phyloP scores from a whole-genome alignment of 2,113 vertebrate genomes.

The Chascanopsetta lugubris region DNA sequence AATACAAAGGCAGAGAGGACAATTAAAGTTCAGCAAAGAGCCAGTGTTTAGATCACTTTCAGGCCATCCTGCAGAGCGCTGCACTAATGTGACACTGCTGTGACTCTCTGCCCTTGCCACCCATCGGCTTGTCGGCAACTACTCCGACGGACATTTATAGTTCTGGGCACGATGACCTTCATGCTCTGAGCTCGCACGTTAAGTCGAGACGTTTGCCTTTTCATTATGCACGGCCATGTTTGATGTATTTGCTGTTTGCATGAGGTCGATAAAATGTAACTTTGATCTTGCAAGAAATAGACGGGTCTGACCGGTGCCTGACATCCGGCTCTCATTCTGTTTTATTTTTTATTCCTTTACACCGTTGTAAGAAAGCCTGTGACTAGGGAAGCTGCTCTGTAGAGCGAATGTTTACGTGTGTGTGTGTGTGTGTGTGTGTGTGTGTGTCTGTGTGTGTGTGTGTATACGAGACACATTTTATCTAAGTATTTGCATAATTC shows the following conservation, averaged over 20 bases:
- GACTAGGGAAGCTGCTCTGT: conserved; percentile 29
- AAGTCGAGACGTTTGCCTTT: background rate
- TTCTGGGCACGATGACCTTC: conserved; percentile 58
- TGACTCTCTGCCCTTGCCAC: conserved; percentile 65
- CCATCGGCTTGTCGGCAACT: conserved; percentile 29
- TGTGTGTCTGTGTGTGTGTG: background rate
- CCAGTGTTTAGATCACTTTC: conserved; percentile 43
- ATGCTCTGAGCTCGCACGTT: conserved; percentile 1
- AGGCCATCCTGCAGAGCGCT: conserved; percentile 23
- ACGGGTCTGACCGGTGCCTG: conserved; percentile 40
- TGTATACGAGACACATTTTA: background rate
- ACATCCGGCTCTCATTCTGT: conserved; percentile 26
- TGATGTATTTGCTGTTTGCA: conserved; percentile 19
- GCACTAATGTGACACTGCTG: conserved; percentile 39
- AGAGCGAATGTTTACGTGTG: conserved; percentile 29
- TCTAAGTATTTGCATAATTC: background rate
- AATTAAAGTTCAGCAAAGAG: conserved; percentile 25
- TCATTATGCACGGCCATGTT: background rate
- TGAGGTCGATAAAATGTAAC: conserved; percentile 20
- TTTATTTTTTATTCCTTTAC: conserved; percentile 26
- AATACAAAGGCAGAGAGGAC: conserved; percentile 1
- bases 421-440: background rate
- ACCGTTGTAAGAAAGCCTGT: conserved; percentile 51
- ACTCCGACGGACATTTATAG: conserved; percentile 45
- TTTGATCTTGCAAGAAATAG: conserved; percentile 30